Evolutionary conservation across 2,888 invertebrate species (phyloP), one percentile per base, ranked within the genome.

Genomic region (Tuta absoluta): DNA sequence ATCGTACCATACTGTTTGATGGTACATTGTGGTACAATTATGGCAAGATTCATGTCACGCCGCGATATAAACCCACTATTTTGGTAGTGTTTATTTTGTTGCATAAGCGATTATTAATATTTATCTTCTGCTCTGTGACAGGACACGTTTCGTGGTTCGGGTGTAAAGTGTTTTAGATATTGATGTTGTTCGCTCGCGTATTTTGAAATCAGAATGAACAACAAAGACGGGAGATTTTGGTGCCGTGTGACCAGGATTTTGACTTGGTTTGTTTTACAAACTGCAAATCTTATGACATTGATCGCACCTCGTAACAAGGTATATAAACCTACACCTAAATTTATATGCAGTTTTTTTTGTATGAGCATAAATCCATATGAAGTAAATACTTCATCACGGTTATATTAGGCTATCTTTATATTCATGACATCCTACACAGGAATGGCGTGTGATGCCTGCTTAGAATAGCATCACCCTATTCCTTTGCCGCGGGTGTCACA

Each of bases 1-100:
- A 64, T 63, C 38, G 61, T 41, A 59, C 59, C 63, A 59, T 64
- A 65, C 53, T 63, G 62, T 56, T 24, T 33, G 45, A 60, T 57
- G 63, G n/a, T 64, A 71, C 67, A 53, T 21, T 37, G 53, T 61
- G 72, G 65, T 70, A 71, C 77, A 70, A 81, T 81, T 81, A 81
- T 77, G 73, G 73, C 71, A 74, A 73, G 75, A 76, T 75, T 75
- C 76, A 73, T 77, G 76, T 84, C 85, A 82, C 82, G 85, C 76
- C 72, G 71, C 66, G 65, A 19, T 69, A 72, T 76, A 75, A 73
- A 72, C 74, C 71, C 66, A 70, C 71, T 67, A 71, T 67, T 67
- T 64, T 66, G 68, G 71, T 73, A 59, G 65, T 67, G 66, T 69
- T 72, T 73, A 69, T 70, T 73, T 71, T 72, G 71, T 71, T 72